Evolutionary conservation across 2,797 vertebrate genomes (phyloP).

Genomic region (Galagoides demidoff): DNA sequence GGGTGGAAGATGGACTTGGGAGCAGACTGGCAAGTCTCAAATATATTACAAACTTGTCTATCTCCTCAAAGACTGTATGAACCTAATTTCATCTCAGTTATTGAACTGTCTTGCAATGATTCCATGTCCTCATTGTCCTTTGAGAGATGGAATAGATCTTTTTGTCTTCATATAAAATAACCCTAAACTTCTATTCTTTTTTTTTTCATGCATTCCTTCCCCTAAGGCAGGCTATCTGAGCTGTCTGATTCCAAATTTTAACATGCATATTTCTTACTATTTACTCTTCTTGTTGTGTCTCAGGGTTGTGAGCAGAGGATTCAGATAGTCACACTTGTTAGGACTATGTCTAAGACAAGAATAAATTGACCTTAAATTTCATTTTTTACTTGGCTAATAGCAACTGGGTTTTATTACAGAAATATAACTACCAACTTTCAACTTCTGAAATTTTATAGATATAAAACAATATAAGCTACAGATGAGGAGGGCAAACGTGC

Average conservation of each 20-base stretch:
- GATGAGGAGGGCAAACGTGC: background rate
- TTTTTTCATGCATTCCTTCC: background rate
- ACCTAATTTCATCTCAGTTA: slow-evolving; percentile 16
- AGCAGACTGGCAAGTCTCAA: background rate
- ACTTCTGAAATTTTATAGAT: background rate
- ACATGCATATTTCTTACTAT: background rate
- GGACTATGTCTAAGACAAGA: background rate
- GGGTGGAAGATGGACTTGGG: background rate
- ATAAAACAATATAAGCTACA: background rate
- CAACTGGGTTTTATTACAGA: background rate
- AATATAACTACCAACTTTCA: background rate
- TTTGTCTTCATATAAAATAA: slow-evolving; percentile 24
- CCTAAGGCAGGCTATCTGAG: background rate
- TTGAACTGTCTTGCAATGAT: background rate
- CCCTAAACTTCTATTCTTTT: background rate
- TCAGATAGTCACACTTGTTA: background rate
- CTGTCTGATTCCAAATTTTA: slow-evolving; percentile 33
- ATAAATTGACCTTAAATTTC: background rate
- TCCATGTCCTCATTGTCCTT: background rate
- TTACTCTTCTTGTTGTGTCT: background rate
- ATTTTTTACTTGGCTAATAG: background rate
- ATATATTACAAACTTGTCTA: background rate
- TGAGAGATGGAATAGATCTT: background rate
- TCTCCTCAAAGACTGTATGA: background rate
- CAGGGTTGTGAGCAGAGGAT: background rate